Base-by-base conservation (phyloP, 2,888 invertebrate species). In the Aspidiotus destructor region DNA sequence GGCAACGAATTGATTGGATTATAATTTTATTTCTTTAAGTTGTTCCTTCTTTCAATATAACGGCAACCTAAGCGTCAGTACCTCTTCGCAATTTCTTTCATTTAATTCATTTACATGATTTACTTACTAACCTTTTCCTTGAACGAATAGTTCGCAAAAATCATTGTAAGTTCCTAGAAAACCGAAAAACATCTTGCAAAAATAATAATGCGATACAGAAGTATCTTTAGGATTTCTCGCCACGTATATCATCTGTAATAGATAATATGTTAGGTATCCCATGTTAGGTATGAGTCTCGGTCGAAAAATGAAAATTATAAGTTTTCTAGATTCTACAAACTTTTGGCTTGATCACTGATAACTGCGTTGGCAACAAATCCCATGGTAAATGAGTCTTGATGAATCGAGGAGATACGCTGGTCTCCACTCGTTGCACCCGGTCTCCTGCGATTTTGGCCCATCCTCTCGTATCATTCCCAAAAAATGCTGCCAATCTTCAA, bases 181-280 rank as follows among this genome's bases (percentile, higher is more conserved):
- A 69, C 83, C 83, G 73, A 90, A 87, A 52, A 90, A 81, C 67
- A 87, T 78, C 69, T 81, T 83, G 75, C 86, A 89, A 77, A 92
- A 89, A 77, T 91, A 86, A 76, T 87, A 94, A 75, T 87, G 92
- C 0, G 94, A 94, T 0, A 94, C 90, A 71, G 87, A 88, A 75
- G 89, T 85, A 76, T 95, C 95, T 77, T 93, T 93, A 0, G 94
- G 92, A 78, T 95, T 92, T 62, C 95, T 84, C 0, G 89, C 84
- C 1, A 90, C 86, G 77, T 94, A 94, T 71, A 94, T 85, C 17
- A 92, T 85, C 88, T 92, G 76, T 10, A 62, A 62, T 28, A 1
- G 28, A 28, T 28, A n/a, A n/a, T 28, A 28, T 28, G 28, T 28
- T 28, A 5, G 17, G 2, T 13, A 60, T 13, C 13, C n/a, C 1